These are phyloP conservation scores for Rhamnusium bicolor DNA, from an alignment of 2,888 invertebrate species.

Conservation along the genomic window DNA sequence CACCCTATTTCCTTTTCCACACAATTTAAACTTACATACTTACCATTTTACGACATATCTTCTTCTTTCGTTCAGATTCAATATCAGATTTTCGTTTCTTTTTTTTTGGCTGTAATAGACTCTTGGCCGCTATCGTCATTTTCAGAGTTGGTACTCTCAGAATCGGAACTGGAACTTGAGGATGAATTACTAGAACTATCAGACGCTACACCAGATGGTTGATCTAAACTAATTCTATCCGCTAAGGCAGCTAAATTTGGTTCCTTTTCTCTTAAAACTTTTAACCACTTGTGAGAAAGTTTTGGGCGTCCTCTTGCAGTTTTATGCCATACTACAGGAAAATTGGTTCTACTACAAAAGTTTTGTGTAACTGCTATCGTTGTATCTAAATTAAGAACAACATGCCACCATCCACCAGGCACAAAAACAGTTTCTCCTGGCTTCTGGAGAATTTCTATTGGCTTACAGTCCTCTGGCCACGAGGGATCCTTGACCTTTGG, in stretches of 20 bases:
- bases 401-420: constrained; percentile 99
- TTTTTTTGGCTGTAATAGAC: constrained; percentile 89
- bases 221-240: constrained; percentile 87
- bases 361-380: constrained; percentile 99
- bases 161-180: constrained; percentile 74
- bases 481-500: constrained; percentile 89
- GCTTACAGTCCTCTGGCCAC: constrained; percentile 94
- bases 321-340: constrained; percentile 98
- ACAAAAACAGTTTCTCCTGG: constrained; percentile 99
- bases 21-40: constrained; percentile 49
- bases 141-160: constrained; percentile 68
- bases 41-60: constrained; percentile 60
- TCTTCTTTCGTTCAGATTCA: constrained; percentile 67
- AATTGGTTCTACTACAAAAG: constrained; percentile 96
- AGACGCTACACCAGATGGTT: constrained; percentile 92
- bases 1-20: no score
- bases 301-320: constrained; percentile 96
- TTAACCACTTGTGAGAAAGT: constrained; percentile 93
- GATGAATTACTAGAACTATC: constrained; percentile 95
- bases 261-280: constrained; percentile 76
- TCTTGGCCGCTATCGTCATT: constrained; percentile 89
- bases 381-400: constrained; percentile 95
- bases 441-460: constrained; percentile 94
- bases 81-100: constrained; percentile 77
- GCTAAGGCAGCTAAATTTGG: constrained; percentile 86